These are phyloP conservation scores for Gerris lacustris DNA, from an alignment of 2,888 invertebrate genomes.

Conservation along the genomic window DNA sequence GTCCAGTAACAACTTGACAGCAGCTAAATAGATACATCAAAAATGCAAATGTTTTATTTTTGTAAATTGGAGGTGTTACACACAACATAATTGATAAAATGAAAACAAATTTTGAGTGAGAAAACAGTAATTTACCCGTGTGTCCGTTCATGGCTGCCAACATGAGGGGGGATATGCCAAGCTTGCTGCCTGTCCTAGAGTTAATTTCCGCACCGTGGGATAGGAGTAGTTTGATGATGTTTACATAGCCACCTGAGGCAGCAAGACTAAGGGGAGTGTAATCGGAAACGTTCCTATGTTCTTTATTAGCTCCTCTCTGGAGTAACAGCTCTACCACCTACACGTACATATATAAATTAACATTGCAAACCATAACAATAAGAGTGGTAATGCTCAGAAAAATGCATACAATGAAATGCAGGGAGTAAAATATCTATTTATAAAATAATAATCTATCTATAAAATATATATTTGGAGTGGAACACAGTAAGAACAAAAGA, in stretches of 20 bases:
- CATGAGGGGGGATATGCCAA: constrained; percentile 98
- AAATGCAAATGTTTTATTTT: not conserved
- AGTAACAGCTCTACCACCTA: constrained; percentile 79
- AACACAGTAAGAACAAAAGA: no score
- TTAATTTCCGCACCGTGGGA: constrained; percentile 96
- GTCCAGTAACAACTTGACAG: constrained; percentile 86
- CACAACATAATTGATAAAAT: not conserved
- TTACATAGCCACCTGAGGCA: constrained; percentile 95
- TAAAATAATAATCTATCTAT: not conserved
- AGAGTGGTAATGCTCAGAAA: no score
- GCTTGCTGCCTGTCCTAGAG: constrained; percentile 89
- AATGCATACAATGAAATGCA: no score
- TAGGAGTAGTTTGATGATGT: constrained; percentile 87
- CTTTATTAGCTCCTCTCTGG: constrained; percentile 84
- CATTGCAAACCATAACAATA: no score
- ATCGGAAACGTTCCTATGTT: constrained; percentile 96
- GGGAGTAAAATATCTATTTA: not conserved
- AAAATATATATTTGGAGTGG: not conserved
- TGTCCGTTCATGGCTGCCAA: constrained; percentile 98
- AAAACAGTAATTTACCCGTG: constrained; percentile 39
- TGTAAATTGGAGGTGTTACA: not conserved
- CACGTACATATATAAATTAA: not conserved
- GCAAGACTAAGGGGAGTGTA: constrained; percentile 98
- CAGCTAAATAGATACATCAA: constrained; percentile 46
- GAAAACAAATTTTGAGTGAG: not conserved